Conservation (phyloP, 2,888 invertebrate genomes). For the Glaucopsyche alexis region DNA sequence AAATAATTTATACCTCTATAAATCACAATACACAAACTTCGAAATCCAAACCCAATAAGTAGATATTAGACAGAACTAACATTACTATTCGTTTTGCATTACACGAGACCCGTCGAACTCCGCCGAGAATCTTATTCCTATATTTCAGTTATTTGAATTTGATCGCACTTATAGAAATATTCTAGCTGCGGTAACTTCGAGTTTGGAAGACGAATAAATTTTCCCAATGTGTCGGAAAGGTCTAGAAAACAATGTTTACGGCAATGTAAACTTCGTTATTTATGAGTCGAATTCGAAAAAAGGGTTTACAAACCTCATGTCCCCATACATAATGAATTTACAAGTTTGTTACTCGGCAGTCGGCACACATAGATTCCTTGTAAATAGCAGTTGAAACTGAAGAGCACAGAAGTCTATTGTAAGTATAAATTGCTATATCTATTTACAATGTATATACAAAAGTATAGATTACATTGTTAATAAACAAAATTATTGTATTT, state of each 20-base stretch:
- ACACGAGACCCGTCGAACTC: not conserved
- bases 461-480: no score
- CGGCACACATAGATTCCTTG: not conserved
- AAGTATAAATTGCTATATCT: no score
- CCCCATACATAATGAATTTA: not conserved
- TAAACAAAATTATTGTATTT: no score
- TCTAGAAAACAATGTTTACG: slow-evolving; percentile 25
- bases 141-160: slow-evolving; percentile 23
- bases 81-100: slow-evolving; percentile 5
- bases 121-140: not conserved
- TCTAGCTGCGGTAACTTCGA: slow-evolving; percentile 23
- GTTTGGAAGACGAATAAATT: slow-evolving; percentile 25
- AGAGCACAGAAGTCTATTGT: not conserved
- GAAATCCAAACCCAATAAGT: not conserved
- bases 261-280: slow-evolving; percentile 25
- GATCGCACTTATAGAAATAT: slow-evolving; percentile 14
- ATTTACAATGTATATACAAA: no score
- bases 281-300: slow-evolving; percentile 23
- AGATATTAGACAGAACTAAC: not conserved
- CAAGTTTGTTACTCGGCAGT: not conserved
- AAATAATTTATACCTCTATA: no score
- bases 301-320: not conserved
- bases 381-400: not conserved
- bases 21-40: not conserved
- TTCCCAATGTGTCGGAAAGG: slow-evolving; percentile 13